These are phyloP conservation scores for Marmota monax DNA, from an alignment of 2,113 vertebrate species.

Conservation along the genomic window DNA sequence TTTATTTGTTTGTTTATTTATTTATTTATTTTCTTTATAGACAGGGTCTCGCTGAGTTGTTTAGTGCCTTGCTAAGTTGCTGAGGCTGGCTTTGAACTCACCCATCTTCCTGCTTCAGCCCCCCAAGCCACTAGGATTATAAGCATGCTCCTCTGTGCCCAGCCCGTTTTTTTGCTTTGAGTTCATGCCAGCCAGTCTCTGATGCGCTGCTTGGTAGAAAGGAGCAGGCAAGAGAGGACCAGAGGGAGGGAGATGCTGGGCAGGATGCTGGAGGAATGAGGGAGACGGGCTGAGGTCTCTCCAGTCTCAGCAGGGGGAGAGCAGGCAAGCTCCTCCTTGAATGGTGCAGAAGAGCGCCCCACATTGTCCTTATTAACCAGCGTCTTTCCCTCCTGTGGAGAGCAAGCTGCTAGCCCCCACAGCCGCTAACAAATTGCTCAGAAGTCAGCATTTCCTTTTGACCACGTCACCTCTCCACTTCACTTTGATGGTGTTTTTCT, in stretches of 20 bases:
- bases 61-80: too few species aligned
- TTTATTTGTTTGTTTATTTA: too few species aligned
- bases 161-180: neutral
- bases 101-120: too few species aligned
- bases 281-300: neutral
- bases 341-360: too few species aligned
- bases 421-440: neutral
- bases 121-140: too few species aligned
- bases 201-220: neutral
- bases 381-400: neutral
- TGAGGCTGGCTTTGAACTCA: too few species aligned
- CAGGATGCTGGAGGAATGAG: neutral
- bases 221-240: neutral
- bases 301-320: fast-evolving
- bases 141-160: too few species aligned
- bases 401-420: neutral
- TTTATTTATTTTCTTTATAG: too few species aligned
- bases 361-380: neutral
- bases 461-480: neutral
- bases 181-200: neutral
- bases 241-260: neutral
- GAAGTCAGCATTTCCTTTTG: neutral
- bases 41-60: too few species aligned
- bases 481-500: neutral
- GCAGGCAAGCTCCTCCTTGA: neutral